A percentile compares a stretch with the other conserved stretches of the same genome.
Conservation (phyloP, 2,113 vertebrate genomes). For the Sminthopsis crassicaudata region DNA sequence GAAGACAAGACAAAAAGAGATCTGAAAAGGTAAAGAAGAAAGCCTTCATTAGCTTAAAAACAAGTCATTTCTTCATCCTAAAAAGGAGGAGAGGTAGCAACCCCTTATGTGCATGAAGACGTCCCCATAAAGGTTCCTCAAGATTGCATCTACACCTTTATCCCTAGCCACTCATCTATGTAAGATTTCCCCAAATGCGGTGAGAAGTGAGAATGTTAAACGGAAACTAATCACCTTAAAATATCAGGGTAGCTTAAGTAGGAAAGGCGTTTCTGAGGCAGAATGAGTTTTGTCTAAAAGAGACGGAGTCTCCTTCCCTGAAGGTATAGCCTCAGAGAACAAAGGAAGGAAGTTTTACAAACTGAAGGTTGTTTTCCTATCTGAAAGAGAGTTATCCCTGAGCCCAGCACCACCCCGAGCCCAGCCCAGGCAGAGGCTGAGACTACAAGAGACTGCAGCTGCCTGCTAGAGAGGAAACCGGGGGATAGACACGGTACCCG, state of each 20-base stretch:
- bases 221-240: neutral
- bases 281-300: neutral
- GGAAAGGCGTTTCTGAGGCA: neutral
- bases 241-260: neutral
- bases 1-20: neutral
- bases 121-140: neutral
- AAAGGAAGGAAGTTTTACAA: neutral
- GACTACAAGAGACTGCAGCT: neutral
- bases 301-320: neutral
- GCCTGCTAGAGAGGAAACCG: neutral
- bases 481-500: neutral
- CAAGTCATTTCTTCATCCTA: neutral
- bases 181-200: neutral
- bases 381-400: neutral
- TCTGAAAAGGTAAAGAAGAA: neutral
- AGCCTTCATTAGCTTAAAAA: neutral
- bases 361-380: neutral
- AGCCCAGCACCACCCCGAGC: too few species aligned
- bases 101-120: neutral
- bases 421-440: neutral
- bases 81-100: neutral
- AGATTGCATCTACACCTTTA: neutral
- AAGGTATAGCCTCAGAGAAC: neutral
- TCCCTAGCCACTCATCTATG: neutral
- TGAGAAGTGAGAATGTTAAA: neutral